phyloP scores from a whole-genome alignment of 2,888 invertebrate genomes.

The Plagiodera versicolora region DNA sequence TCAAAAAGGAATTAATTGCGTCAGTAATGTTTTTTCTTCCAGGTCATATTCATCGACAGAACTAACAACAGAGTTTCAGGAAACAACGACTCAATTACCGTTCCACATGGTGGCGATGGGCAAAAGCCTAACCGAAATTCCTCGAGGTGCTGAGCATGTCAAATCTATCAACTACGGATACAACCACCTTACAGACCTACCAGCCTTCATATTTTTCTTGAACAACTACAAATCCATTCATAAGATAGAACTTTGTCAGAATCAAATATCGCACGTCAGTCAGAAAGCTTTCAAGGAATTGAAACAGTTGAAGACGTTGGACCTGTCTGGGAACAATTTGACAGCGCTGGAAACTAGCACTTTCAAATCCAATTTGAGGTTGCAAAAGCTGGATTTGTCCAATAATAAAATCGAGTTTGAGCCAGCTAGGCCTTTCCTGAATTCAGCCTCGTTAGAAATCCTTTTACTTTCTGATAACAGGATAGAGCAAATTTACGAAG shows the following conservation, averaged over 20 bases:
- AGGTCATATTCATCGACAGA: constrained; percentile 12
- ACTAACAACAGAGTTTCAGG: not conserved
- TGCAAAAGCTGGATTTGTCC: constrained; percentile 48
- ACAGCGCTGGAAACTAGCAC: constrained; percentile 44
- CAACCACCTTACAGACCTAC: constrained; percentile 43
- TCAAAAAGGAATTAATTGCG: no score
- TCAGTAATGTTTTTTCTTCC: constrained; percentile 7
- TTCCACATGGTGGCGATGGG: constrained; percentile 26
- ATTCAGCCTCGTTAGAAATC: constrained; percentile 46
- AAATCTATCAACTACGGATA: constrained; percentile 44
- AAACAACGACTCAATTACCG: constrained; percentile 12
- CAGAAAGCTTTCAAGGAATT: constrained; percentile 47
- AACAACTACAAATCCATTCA: constrained; percentile 44
- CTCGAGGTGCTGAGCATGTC: constrained; percentile 39
- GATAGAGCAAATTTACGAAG: constrained; percentile 48
- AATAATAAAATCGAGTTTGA: constrained; percentile 46
- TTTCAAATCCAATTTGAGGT: constrained; percentile 44
- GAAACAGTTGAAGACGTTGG: constrained; percentile 42
- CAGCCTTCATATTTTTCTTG: constrained; percentile 43
- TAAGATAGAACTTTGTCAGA: constrained; percentile 46
- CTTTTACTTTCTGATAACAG: constrained; percentile 47
- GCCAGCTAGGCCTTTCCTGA: constrained; percentile 44
- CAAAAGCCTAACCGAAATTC: constrained; percentile 40
- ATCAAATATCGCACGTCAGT: constrained; percentile 44
- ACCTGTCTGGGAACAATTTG: constrained; percentile 49